phyloP scores from a whole-genome alignment of 2,888 invertebrate genomes.

The Bruchidius siliquastri region DNA sequence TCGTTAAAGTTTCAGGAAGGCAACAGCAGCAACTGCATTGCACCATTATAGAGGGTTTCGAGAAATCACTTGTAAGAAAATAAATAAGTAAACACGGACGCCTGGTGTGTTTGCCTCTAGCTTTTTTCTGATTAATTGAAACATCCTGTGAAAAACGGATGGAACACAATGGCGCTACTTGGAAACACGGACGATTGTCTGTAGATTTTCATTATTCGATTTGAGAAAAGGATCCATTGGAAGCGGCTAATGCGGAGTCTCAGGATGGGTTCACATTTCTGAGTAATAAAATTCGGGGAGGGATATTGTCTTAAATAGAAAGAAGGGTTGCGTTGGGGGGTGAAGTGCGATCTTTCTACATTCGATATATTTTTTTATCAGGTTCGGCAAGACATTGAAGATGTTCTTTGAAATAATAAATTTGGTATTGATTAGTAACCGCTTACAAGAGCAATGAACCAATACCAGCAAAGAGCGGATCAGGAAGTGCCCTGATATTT shows the following conservation, averaged over 20 bases:
- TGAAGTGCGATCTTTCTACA: too few species aligned
- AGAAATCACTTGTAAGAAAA: neutral
- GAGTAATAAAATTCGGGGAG: too few species aligned
- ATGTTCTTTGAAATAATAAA: too few species aligned
- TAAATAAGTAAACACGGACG: neutral
- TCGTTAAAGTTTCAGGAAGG: neutral
- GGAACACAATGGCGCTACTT: neutral
- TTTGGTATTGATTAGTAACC: too few species aligned
- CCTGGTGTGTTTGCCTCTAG: neutral
- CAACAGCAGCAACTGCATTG: neutral
- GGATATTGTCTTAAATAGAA: too few species aligned
- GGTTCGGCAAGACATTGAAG: too few species aligned
- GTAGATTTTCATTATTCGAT: neutral
- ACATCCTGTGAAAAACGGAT: neutral
- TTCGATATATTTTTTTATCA: too few species aligned
- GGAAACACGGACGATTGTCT: neutral
- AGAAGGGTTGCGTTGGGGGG: too few species aligned
- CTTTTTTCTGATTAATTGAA: neutral
- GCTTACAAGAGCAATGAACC: too few species aligned
- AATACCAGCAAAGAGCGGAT: too few species aligned
- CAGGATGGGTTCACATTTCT: neutral
- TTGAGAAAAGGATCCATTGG: neutral
- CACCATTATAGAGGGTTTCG: neutral
- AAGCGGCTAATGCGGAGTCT: neutral
- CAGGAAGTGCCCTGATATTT: too few species aligned